phyloP scores from a whole-genome alignment of 2,113 vertebrate genomes.

The Melanerpes aurifrons region DNA sequence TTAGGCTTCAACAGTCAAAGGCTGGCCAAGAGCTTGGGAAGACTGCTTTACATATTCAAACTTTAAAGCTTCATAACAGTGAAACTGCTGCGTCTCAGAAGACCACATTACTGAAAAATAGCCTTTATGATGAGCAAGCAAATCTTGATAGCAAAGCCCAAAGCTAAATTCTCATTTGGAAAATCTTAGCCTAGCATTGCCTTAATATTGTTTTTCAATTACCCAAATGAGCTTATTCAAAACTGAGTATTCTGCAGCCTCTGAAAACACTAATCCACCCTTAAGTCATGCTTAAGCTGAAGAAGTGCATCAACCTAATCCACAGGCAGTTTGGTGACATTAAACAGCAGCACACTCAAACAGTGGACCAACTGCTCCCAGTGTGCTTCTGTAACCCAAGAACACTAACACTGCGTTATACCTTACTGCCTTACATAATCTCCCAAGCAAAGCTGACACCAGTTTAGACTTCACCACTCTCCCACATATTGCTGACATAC shows the following conservation, averaged over 20 bases:
- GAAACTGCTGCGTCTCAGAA: not conserved
- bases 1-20: not conserved
- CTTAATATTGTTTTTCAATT: not conserved
- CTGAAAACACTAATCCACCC: not conserved
- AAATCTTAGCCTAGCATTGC: not conserved
- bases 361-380: not conserved
- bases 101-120: not conserved
- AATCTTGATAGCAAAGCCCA: not conserved
- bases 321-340: not conserved
- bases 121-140: not conserved
- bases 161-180: not conserved
- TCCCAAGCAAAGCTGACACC: not conserved
- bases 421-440: not conserved
- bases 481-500: not conserved
- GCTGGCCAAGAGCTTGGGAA: not conserved
- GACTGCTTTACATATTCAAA: rapidly evolving
- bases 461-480: not conserved
- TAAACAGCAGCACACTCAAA: not conserved
- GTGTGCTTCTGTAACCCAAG: not conserved
- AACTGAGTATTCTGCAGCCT: not conserved
- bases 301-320: not conserved
- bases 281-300: not conserved
- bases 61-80: not conserved
- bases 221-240: not conserved
- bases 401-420: not conserved